These are phyloP conservation scores for Chrysocyon brachyurus DNA, from an alignment of 2,797 vertebrate species.

Conservation along the genomic window DNA sequence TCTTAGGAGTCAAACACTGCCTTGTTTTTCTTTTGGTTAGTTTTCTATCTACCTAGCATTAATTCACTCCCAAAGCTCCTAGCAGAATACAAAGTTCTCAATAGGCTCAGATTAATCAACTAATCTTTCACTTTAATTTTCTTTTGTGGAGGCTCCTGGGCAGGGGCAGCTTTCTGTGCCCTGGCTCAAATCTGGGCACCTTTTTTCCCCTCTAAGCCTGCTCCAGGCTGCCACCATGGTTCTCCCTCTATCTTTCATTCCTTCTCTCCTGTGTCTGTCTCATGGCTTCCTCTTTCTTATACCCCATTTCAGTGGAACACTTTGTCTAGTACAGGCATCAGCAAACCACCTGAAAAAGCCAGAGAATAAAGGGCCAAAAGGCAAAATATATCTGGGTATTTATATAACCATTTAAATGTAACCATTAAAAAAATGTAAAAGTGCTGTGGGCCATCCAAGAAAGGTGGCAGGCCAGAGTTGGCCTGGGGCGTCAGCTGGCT, in stretches of 20 bases:
- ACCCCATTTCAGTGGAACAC: background rate
- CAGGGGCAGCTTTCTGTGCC: background rate
- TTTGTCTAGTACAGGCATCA: background rate
- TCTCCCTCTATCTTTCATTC: background rate
- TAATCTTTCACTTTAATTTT: background rate
- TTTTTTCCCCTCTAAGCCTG: background rate
- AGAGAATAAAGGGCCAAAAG: conserved; percentile 20
- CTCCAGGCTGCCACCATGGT: background rate
- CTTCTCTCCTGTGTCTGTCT: background rate
- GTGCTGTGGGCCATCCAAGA: background rate
- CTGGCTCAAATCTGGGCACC: background rate
- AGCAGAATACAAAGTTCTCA: background rate
- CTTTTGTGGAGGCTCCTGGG: background rate
- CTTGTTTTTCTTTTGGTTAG: background rate
- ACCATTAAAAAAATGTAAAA: background rate
- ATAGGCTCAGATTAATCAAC: background rate
- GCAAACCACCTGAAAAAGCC: background rate
- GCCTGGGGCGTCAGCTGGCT: background rate
- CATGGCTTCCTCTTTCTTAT: background rate
- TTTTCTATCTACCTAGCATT: conserved; percentile 3
- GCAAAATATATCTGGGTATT: background rate
- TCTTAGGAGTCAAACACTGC: background rate
- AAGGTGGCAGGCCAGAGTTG: background rate
- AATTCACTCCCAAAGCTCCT: background rate
- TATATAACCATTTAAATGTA: background rate